These are phyloP conservation scores for Heliocidaris tuberculata DNA, from an alignment of 35 echinoderm and acorn worm species.

Conservation along the genomic window DNA sequence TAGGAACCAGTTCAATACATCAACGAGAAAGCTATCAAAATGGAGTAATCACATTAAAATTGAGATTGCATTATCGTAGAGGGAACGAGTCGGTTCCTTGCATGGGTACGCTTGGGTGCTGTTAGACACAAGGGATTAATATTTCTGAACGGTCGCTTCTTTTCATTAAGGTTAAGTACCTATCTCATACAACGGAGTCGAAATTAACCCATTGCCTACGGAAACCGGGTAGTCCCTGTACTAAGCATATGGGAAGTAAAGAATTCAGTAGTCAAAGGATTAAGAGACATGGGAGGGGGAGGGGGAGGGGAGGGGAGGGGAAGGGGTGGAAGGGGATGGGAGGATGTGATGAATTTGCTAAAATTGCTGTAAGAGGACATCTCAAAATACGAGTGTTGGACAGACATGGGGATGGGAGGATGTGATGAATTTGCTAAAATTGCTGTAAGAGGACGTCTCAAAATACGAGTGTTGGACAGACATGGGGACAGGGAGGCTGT, in stretches of 20 bases:
- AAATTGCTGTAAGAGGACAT: background rate
- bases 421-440: background rate
- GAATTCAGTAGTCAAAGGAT: too few relatives aligned
- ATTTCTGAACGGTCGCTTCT: slow-evolving; percentile 23
- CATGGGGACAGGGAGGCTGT: background rate
- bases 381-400: background rate
- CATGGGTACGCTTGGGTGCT: slow-evolving; percentile 3
- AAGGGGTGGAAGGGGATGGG: background rate
- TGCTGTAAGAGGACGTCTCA: background rate
- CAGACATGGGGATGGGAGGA: background rate
- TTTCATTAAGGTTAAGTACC: slow-evolving; percentile 27
- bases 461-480: background rate
- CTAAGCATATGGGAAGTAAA: too few relatives aligned
- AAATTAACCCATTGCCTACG: too few relatives aligned
- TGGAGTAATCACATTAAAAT: background rate
- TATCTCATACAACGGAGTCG: background rate
- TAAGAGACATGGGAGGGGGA: background rate
- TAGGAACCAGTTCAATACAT: background rate
- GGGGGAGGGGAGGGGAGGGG: background rate
- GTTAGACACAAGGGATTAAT: slow-evolving; percentile 33
- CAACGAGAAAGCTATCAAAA: slow-evolving; percentile 7
- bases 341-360: background rate
- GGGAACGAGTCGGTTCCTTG: background rate
- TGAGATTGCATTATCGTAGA: slow-evolving; percentile 34
- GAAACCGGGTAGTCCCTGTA: too few relatives aligned